Conservation (phyloP, 1,140 invertebrate genomes). For the Gryllus bimaculatus region DNA sequence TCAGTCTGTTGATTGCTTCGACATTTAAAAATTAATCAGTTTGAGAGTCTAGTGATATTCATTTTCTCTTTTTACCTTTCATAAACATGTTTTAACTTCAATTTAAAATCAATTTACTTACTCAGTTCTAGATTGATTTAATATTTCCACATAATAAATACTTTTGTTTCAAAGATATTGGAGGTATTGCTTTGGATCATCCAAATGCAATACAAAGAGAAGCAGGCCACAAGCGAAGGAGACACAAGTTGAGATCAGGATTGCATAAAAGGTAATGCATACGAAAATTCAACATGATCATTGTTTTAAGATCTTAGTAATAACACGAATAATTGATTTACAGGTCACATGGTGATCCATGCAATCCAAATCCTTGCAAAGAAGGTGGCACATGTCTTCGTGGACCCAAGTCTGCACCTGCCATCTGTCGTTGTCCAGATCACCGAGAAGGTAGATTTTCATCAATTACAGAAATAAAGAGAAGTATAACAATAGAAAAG, state of each 20-base stretch:
- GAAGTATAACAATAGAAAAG: background rate
- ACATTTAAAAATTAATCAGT: too few relatives aligned
- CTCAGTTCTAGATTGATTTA: too few relatives aligned
- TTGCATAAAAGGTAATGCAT: background rate
- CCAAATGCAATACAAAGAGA: background rate
- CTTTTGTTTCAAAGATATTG: background rate
- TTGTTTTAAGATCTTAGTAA: too few relatives aligned
- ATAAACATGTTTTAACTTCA: too few relatives aligned
- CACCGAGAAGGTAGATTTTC: constrained; percentile 7
- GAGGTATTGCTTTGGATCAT: background rate
- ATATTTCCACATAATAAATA: too few relatives aligned
- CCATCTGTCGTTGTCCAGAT: background rate
- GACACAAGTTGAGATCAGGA: background rate
- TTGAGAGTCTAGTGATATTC: too few relatives aligned
- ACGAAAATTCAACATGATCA: too few relatives aligned
- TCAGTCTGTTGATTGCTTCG: too few relatives aligned
- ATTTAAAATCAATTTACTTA: too few relatives aligned
- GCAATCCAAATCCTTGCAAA: constrained; percentile 6
- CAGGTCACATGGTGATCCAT: background rate
- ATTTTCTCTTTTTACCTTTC: too few relatives aligned
- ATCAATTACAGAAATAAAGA: background rate
- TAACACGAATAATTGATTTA: background rate
- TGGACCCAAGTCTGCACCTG: background rate
- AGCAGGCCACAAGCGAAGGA: background rate
- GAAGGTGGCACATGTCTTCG: constrained; percentile 7